Base-by-base conservation (phyloP, 2,113 vertebrate species). In the Macquaria australasica region DNA sequence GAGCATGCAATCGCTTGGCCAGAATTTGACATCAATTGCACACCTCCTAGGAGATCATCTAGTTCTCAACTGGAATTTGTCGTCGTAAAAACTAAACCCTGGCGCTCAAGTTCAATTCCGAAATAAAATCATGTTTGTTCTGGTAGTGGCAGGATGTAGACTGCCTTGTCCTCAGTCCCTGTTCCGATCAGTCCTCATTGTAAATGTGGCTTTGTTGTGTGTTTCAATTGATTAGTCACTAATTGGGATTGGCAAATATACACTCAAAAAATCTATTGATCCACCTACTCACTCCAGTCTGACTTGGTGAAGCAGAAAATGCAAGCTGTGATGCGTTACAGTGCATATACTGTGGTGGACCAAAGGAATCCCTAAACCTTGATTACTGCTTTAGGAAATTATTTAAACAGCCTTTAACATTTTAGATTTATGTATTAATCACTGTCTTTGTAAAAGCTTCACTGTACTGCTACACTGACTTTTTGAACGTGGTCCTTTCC, bases 1-100 rank as follows among this genome's bases (percentile, higher is more conserved):
- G 60, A 87, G 70, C 59, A 28, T 84, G 60, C 43, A 74, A 18
- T 67, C 5, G 15, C 77, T 75, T 77, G 84, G 77, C 71, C 77
- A 58, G 68, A 84, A 83, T 86, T 81, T 83, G 55, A 86, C 91
- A 89, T 90, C 77, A 87, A 70, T 85, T 83, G 67, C 83, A 63
- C 79, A 84, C 83, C 53, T 85, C 82, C 66, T 45, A 73, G 76
- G 84, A 87, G 70, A 84, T 89, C 87, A 80, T 87, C 69, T 79
- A 62, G 79, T 71, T 76, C 86, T 68, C 77, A 58, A 72, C 69
- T 87, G 88, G 56, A 90, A 79, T 82, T 73, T 77, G 45, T 64
- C 23, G 1, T 28, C 0, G 31, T 74, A 51, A 77, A 81, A 83
- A 63, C 71, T 39, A 66, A 90, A 87, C 51, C 58, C 66, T 43